These are phyloP conservation scores for Salticus scenicus DNA, from an alignment of 2,888 invertebrate genomes.

Conservation along the genomic window DNA sequence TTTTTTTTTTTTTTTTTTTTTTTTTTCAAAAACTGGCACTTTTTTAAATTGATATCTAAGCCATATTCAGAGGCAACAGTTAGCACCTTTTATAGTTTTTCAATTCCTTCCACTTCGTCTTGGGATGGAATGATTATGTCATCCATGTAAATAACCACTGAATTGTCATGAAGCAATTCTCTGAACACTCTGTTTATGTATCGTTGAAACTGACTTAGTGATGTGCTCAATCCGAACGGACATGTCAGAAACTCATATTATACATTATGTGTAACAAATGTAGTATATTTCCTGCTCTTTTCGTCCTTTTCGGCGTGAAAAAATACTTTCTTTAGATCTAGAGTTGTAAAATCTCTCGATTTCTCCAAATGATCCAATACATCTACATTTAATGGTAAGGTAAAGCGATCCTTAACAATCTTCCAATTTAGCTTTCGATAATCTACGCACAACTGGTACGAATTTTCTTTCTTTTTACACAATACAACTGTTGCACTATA, in stretches of 20 bases:
- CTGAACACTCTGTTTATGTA: neutral
- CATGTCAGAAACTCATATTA: neutral
- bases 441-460: neutral
- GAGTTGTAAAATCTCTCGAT: neutral
- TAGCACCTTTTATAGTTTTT: neutral
- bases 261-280: conserved; percentile 15
- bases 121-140: conserved; percentile 15
- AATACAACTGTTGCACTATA: neutral
- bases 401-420: neutral
- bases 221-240: neutral
- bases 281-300: conserved; percentile 16
- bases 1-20: no score
- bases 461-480: neutral
- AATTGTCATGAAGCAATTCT: neutral
- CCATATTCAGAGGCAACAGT: neutral
- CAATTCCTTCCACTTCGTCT: neutral
- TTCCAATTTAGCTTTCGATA: neutral
- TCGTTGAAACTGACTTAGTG: neutral
- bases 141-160: conserved; percentile 24
- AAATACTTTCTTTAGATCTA: conserved; percentile 17
- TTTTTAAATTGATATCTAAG: conserved; percentile 17
- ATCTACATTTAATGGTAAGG: neutral
- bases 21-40: neutral
- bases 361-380: neutral
- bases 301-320: neutral